Conservation (phyloP, 2,888 invertebrate genomes). For the Tenthredo notha region DNA sequence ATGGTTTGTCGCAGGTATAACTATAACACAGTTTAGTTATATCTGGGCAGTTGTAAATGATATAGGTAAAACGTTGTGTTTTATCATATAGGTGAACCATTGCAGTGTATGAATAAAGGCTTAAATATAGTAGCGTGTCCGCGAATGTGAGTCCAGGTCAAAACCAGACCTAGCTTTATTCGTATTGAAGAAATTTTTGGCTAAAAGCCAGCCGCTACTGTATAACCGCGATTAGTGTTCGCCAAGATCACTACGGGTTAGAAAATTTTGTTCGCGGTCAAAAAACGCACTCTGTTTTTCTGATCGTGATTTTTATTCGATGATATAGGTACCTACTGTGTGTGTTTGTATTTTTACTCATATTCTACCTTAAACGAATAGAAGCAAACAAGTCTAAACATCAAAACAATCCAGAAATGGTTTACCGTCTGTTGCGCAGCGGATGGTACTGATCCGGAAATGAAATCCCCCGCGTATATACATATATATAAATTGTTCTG, state of each 20-base stretch:
- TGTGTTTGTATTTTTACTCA: background rate
- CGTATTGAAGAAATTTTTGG: slow-evolving; percentile 39
- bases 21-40: background rate
- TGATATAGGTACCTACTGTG: too few species aligned
- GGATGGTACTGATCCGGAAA: background rate
- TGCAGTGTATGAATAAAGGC: slow-evolving; percentile 31
- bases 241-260: background rate
- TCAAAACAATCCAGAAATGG: background rate
- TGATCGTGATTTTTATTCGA: background rate
- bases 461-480: background rate
- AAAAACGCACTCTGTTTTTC: slow-evolving; percentile 3
- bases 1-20: background rate
- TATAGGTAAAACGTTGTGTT: background rate
- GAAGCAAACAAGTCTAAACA: background rate
- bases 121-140: slow-evolving; percentile 37
- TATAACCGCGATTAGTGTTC: background rate
- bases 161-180: slow-evolving; percentile 26
- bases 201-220: background rate
- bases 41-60: background rate
- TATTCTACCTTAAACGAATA: background rate
- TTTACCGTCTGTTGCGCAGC: background rate
- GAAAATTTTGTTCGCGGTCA: background rate
- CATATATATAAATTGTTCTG: background rate
- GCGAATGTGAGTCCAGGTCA: slow-evolving; percentile 47
- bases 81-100: background rate